Base-by-base conservation (phyloP, 2,797 vertebrate genomes). In the Oreonectes daqikongensis region DNA sequence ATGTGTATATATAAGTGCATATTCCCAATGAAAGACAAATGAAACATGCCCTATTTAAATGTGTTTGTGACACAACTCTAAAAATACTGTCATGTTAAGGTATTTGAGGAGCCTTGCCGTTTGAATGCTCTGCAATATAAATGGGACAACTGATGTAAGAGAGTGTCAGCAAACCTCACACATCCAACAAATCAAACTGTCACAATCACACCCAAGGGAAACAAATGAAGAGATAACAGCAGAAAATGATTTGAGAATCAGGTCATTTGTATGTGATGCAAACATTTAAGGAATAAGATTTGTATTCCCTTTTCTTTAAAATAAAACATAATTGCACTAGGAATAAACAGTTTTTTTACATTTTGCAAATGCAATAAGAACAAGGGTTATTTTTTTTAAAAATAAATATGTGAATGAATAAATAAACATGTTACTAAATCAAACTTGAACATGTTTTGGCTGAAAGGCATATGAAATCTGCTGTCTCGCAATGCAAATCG, bases 131-230 rank as follows among this genome's bases (percentile, higher is more conserved):
- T 52, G 40, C 57, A 55, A 68, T 72, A 69, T 64, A 67, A 69
- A 38, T 81, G 77, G 55, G 65, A 28, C 52, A 20, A 61, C 61
- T 77, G 69, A 81, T 75, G 53, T 64, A 78, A 70, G 48, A 74
- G 60, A 15, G 59, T 84, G 77, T 71, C 79, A 77, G 30, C 74
- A 63, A 77, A 53, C n/a, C 48, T 38, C 18, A 40, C n/a, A 26
- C n/a, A 20, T 32, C 32, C 60, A 57, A 77, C 73, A 46, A 48
- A 77, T 83, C 72, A 81, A 76, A 59, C 11, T 74, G 77, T 81
- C 79, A 69, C 70, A 30, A 50, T 65, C 53, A 55, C 14, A 22
- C 40, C 64, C 57, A 12, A 32, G 38, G 30, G 10, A 65, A 35
- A 40, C 24, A 66, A 60, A 67, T 46, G 38, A 66, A 48, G 17